Base-by-base conservation (phyloP, 2,888 invertebrate genomes). In the Orthosia cruda region DNA sequence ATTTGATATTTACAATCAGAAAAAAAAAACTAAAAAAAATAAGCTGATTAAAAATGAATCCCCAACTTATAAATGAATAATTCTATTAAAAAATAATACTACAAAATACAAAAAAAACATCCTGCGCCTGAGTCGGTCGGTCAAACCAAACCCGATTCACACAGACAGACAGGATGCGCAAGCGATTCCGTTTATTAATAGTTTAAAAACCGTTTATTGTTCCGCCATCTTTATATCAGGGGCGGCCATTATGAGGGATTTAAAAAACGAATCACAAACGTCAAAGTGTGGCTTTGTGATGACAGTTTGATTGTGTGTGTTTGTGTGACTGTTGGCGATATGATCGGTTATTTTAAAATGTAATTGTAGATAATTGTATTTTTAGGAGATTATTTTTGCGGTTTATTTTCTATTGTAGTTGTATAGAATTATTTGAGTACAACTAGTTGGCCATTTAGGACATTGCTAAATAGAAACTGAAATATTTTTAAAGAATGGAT, bases 171-270 rank as follows among this genome's bases (percentile, higher is more conserved):
- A 85, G 86, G 81, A 83, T 85, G 86, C 77, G 81, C 78, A 71
- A 52, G 63, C 74, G 77, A 70, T 71, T 75, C 81, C 74, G 71
- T 75, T 79, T 75, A 79, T 81, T 75, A 80, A 86, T 81, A 81
- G 79, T 84, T 78, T 73, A 71, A 81, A 87, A 87, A 81, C 86
- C 74, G 74, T 84, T 87, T 86, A 86, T 86, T 80, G 81, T 86
- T 87, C 87, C 84, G 88, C 80, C 86, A 87, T 84, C 78, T 87
- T 86, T 86, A 84, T 82, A 79, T 80, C 75, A 54, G 77, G 86
- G 81, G 75, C 54, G 50, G 64, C 58, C 54, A 68, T 84, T 80
- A 76, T 71, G 64, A 68, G 76, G 76, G 86, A 86, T 83, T 83
- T 71, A 72, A 80, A 80, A 86, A 79, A 68, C 45, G 73, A 74